phyloP scores from a whole-genome alignment of 2,113 vertebrate species.

The Hydrochoerus hydrochaeris region DNA sequence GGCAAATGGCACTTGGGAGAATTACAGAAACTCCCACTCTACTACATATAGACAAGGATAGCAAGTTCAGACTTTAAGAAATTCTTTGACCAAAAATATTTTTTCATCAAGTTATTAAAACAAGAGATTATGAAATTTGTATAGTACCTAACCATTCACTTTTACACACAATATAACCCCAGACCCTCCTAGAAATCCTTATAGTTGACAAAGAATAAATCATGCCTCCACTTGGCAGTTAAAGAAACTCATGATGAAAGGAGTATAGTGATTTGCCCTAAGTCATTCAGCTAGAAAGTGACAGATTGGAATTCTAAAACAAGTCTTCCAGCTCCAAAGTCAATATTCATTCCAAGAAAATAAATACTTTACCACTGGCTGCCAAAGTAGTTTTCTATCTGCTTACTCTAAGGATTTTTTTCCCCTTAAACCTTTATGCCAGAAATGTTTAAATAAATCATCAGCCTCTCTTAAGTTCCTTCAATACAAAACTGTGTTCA shows the following conservation, averaged over 20 bases:
- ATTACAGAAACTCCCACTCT: background rate
- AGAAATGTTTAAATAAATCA: slow-evolving; percentile 60
- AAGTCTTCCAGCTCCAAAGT: slow-evolving; percentile 48
- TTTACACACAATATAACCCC: background rate
- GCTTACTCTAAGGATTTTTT: slow-evolving; percentile 52
- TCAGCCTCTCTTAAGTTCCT: background rate
- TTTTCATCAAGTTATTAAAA: slow-evolving; percentile 55
- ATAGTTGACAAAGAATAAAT: slow-evolving; percentile 51
- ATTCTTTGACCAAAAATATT: background rate
- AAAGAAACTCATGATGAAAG: slow-evolving; percentile 61
- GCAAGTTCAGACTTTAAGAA: background rate
- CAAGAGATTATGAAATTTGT: slow-evolving; percentile 35
- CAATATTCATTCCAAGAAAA: slow-evolving; percentile 70
- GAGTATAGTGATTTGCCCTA: slow-evolving; percentile 4
- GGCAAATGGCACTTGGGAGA: background rate
- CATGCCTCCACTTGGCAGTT: background rate
- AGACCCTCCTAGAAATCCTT: background rate
- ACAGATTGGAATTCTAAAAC: slow-evolving; percentile 66
- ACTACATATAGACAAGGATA: background rate
- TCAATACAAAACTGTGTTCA: background rate
- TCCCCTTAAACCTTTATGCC: slow-evolving; percentile 37
- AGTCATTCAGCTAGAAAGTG: slow-evolving; percentile 53
- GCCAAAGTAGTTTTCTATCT: slow-evolving; percentile 61
- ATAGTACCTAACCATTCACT: slow-evolving; percentile 7
- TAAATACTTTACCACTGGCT: slow-evolving; percentile 52